Base-by-base conservation (phyloP, 2,797 vertebrate genomes). In the Ptychadena robeensis region DNA sequence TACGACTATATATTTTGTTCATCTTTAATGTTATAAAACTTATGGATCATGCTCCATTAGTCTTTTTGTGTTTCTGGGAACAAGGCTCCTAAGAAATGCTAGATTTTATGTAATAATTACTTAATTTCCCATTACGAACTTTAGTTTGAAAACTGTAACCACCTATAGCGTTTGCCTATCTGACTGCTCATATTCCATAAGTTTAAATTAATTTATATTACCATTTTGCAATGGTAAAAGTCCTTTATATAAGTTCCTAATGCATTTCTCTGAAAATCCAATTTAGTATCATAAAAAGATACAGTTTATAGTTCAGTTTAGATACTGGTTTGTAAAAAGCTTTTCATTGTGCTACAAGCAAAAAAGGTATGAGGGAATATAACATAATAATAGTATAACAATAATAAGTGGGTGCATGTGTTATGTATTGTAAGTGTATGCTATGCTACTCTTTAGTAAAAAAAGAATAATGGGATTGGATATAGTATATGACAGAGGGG, bases 151-250 rank as follows among this genome's bases (percentile, higher is more conserved):
- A 75, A 68, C 27, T 75, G 53, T 75, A 75, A 64, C 30, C 34
- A 63, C 63, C n/a, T 59, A 81, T 65, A 74, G 48, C 34, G 53
- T 64, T 73, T 73, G 22, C 37, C 74, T 68, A 57, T 80, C 59
- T 64, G 9, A 84, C 31, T 82, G 35, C 67, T 77, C 15, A 65
- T 31, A 63, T 77, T 44, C 73, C 35, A 74, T 77, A 64, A 44
- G 68, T 71, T 82, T 77, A 37, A 82, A 77, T 82, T 77, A 76
- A 77, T 77, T 77, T 77, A 71, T 70, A 68, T 61, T 59, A 48
- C 30, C 37, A 67, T 59, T 37, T 68, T 74, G 35, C 53, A 59
- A 12, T 22, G 15, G 37, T 61, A 61, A 65, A 68, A 66, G 40
- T 28, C 25, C 38, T 73, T 84, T 80, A 38, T 59, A 31, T 73